Conservation (phyloP, 2,888 invertebrate genomes). For the Cryptocheilus praepositus region DNA sequence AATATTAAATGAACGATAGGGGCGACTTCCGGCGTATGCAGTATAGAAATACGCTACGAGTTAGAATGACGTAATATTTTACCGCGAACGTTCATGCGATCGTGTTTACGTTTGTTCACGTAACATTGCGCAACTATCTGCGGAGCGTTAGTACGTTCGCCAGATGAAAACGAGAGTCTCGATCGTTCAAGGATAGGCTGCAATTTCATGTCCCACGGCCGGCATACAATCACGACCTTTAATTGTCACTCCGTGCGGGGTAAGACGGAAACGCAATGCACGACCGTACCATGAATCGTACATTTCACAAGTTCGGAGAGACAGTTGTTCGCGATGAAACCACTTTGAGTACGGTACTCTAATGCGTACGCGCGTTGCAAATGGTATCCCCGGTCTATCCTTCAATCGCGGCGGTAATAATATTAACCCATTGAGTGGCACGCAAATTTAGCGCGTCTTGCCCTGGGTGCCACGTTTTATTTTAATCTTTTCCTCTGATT, state of each 20-base stretch:
- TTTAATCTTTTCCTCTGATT: too few relatives aligned
- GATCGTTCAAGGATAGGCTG: slow-evolving; percentile 45
- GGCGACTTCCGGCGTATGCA: neutral
- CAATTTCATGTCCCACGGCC: slow-evolving; percentile 22
- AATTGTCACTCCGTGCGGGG: too few relatives aligned
- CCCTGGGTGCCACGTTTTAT: too few relatives aligned
- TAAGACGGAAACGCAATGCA: slow-evolving; percentile 18
- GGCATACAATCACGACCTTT: neutral
- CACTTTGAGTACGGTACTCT: too few relatives aligned
- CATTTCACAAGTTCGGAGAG: too few relatives aligned
- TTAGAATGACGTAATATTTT: neutral
- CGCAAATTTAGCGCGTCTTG: too few relatives aligned
- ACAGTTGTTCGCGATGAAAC: too few relatives aligned
- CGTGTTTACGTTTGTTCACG: slow-evolving; percentile 32
- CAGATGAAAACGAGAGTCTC: slow-evolving; percentile 37
- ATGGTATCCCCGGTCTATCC: too few relatives aligned
- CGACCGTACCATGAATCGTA: slow-evolving; percentile 14
- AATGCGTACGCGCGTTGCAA: too few relatives aligned
- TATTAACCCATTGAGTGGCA: too few relatives aligned
- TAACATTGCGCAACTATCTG: slow-evolving; percentile 37
- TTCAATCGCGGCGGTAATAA: too few relatives aligned
- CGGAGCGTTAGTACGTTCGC: slow-evolving; percentile 27
- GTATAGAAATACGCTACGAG: too few relatives aligned
- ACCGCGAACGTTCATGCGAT: slow-evolving; percentile 4
- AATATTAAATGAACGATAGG: neutral